Conservation (phyloP, 2,888 invertebrate genomes). For the Spisula solida region DNA sequence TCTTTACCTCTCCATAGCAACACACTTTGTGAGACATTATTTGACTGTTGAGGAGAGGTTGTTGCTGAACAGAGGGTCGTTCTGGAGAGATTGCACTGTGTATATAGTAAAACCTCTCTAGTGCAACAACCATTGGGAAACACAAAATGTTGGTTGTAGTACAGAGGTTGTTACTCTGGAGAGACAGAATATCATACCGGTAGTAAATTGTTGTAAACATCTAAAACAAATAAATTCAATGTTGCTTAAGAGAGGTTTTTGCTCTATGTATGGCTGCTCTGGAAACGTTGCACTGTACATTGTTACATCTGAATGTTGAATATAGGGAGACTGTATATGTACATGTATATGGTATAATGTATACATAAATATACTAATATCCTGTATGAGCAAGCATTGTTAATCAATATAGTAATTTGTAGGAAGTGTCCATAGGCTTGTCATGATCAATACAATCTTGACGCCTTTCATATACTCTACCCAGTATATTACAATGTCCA, state of each 20-base stretch:
- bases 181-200: too few species aligned
- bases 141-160: too few species aligned
- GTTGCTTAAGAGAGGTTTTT: not conserved
- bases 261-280: not conserved
- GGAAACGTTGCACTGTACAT: too few species aligned
- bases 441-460: not conserved
- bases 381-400: not conserved
- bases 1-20: too few species aligned
- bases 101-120: too few species aligned
- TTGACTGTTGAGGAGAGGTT: not conserved
- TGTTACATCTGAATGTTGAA: too few species aligned
- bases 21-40: not conserved
- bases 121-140: too few species aligned
- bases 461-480: conserved; percentile 4
- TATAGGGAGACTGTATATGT: not conserved
- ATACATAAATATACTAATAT: not conserved
- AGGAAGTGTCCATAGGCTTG: not conserved
- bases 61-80: not conserved
- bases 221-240: too few species aligned
- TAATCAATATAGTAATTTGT: conserved; percentile 26
- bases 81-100: too few species aligned
- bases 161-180: too few species aligned
- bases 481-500: not conserved
- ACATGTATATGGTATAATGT: not conserved
- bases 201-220: too few species aligned